phyloP scores from a whole-genome alignment of 2,888 invertebrate genomes.

The Liodrosophila aerea region DNA sequence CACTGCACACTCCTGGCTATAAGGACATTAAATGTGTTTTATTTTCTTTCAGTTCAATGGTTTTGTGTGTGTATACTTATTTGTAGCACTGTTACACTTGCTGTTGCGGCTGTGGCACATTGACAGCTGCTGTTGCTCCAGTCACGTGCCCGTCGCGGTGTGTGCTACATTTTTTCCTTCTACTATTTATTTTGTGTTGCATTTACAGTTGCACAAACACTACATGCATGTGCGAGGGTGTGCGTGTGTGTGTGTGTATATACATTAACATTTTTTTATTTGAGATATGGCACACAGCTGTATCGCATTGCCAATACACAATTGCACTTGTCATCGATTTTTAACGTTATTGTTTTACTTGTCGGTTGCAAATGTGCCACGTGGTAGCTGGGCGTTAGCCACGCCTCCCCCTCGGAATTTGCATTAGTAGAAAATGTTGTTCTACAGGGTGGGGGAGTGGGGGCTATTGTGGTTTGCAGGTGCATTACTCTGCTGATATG shows the following conservation, averaged over 20 bases:
- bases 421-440: slow-evolving; percentile 16
- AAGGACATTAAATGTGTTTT: slow-evolving; percentile 17
- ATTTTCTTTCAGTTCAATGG: slow-evolving; percentile 28
- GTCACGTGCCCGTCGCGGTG: slow-evolving; percentile 20
- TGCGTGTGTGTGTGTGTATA: slow-evolving; percentile 7
- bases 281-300: slow-evolving; percentile 32
- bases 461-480: not conserved
- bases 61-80: slow-evolving; percentile 29
- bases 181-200: slow-evolving; percentile 35
- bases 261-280: slow-evolving; percentile 21
- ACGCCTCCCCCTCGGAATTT: slow-evolving; percentile 17
- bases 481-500: too few species aligned
- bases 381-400: slow-evolving; percentile 22
- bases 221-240: not conserved
- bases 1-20: slow-evolving; percentile 1
- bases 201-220: slow-evolving; percentile 36
- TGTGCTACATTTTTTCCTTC: slow-evolving; percentile 29
- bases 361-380: slow-evolving; percentile 40
- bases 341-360: slow-evolving; percentile 60
- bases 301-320: slow-evolving; percentile 36
- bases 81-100: slow-evolving; percentile 21
- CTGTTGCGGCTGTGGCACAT: slow-evolving; percentile 27
- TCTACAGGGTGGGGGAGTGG: not conserved
- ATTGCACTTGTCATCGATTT: slow-evolving; percentile 67
- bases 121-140: slow-evolving; percentile 44